Conservation (phyloP, 1,140 invertebrate genomes). For the Bacillus rossius region DNA sequence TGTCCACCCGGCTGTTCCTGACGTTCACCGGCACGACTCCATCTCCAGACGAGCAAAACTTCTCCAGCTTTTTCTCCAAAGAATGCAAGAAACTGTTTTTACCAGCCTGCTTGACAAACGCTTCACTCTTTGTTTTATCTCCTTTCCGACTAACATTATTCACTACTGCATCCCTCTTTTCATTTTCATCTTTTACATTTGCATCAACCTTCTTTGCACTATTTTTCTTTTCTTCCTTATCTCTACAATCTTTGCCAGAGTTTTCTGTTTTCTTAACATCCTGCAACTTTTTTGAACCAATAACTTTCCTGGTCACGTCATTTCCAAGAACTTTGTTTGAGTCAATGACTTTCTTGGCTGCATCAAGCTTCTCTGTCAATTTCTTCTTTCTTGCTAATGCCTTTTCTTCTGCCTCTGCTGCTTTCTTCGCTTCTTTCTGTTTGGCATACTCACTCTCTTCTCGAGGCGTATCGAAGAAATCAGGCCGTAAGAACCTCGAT, state of each 20-base stretch:
- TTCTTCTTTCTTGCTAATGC: background rate
- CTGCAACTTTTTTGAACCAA: background rate
- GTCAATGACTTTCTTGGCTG: background rate
- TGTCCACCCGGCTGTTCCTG: conserved; percentile 27
- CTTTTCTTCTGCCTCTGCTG: conserved; percentile 38
- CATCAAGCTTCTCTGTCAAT: background rate
- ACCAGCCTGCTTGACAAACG: conserved; percentile 33
- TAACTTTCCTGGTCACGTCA: background rate
- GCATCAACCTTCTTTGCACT: background rate
- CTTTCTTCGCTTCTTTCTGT: conserved; percentile 51
- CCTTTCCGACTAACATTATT: background rate
- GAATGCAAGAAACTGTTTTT: conserved; percentile 54
- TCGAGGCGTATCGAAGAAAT: conserved; percentile 67
- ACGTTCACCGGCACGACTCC: conserved; percentile 20
- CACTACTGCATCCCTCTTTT: background rate
- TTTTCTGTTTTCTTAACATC: background rate
- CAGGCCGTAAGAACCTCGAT: conserved; percentile 50
- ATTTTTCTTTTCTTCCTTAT: conserved; percentile 1
- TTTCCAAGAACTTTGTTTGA: background rate
- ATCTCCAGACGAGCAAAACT: conserved; percentile 31
- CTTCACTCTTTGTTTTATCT: background rate
- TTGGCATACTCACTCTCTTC: conserved; percentile 63
- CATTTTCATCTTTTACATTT: background rate
- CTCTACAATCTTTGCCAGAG: background rate
- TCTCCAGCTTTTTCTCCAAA: conserved; percentile 45